Evolutionary conservation across 2,888 invertebrate genomes (phyloP).

Genomic region (Sinhomidia bicolor): DNA sequence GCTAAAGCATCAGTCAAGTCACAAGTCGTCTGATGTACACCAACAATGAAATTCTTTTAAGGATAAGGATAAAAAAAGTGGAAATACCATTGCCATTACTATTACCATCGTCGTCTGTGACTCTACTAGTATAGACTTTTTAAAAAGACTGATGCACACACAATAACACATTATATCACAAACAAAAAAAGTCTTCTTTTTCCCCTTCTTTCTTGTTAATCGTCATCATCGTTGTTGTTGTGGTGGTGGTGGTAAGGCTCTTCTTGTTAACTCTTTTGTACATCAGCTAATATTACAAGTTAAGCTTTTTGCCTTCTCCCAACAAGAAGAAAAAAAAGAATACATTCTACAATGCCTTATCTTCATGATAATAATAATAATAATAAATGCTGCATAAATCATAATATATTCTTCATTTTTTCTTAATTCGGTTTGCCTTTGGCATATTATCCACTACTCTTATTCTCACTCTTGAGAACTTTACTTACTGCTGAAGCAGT

Average conservation of each 20-base stretch:
- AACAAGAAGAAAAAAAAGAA: neutral
- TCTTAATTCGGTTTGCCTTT: constrained; percentile 66
- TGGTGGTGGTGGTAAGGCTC: neutral
- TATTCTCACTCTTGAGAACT: constrained; percentile 1
- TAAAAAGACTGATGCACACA: neutral
- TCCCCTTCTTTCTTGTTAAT: neutral
- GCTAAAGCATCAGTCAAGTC: neutral
- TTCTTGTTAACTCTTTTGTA: constrained; percentile 68
- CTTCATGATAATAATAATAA: constrained; percentile 26
- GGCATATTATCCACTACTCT: constrained; percentile 46
- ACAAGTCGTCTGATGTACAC: constrained; percentile 14
- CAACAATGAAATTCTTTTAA: constrained; percentile 72
- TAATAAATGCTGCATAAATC: constrained; percentile 64
- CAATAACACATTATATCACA: neutral
- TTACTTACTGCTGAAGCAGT: neutral
- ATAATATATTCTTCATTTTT: constrained; percentile 53
- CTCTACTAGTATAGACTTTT: neutral
- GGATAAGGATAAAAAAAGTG: constrained; percentile 64
- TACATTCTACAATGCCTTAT: neutral
- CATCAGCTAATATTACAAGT: constrained; percentile 60
- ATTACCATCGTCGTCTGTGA: no score
- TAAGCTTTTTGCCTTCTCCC: constrained; percentile 30
- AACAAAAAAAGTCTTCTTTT: neutral
- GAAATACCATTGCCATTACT: constrained; percentile 44
- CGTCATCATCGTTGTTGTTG: neutral